A percentile compares a stretch with the other conserved stretches of the same genome.
Conservation (phyloP, 2,888 invertebrate genomes). For the Polydrusus cervinus region DNA sequence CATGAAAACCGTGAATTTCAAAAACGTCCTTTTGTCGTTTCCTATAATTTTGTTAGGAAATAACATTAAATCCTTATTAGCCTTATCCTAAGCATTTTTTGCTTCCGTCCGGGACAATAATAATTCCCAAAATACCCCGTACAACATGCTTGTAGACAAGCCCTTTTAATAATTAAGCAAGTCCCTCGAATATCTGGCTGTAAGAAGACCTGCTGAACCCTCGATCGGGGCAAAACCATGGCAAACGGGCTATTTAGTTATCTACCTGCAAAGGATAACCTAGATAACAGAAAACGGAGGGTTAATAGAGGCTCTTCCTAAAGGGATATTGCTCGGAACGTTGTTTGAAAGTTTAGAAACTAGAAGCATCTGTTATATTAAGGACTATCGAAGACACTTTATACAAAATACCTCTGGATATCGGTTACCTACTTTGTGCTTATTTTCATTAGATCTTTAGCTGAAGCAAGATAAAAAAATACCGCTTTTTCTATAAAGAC, state of each 20-base stretch:
- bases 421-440: background rate
- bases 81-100: no score
- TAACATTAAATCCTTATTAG: no score
- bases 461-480: background rate
- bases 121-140: background rate
- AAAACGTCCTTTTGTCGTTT: no score
- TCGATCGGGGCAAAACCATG: slow-evolving; percentile 5
- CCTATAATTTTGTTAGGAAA: no score
- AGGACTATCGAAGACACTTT: slow-evolving; percentile 8
- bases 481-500: no score
- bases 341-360: slow-evolving; percentile 7
- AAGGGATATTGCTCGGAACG: slow-evolving; percentile 8
- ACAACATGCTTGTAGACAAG: slow-evolving; percentile 2
- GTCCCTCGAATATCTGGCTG: slow-evolving; percentile 8
- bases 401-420: background rate
- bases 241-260: slow-evolving; percentile 17
- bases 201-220: slow-evolving; percentile 13
- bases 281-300: slow-evolving; percentile 13
- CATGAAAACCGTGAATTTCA: no score
- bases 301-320: slow-evolving; percentile 11
- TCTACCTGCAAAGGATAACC: slow-evolving; percentile 19
- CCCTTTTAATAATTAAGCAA: slow-evolving; percentile 18
- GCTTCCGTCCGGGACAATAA: no score
- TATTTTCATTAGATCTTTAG: background rate
- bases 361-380: slow-evolving; percentile 2